Base-by-base conservation (phyloP, 2,888 invertebrate species). In the Melieria omissa region DNA sequence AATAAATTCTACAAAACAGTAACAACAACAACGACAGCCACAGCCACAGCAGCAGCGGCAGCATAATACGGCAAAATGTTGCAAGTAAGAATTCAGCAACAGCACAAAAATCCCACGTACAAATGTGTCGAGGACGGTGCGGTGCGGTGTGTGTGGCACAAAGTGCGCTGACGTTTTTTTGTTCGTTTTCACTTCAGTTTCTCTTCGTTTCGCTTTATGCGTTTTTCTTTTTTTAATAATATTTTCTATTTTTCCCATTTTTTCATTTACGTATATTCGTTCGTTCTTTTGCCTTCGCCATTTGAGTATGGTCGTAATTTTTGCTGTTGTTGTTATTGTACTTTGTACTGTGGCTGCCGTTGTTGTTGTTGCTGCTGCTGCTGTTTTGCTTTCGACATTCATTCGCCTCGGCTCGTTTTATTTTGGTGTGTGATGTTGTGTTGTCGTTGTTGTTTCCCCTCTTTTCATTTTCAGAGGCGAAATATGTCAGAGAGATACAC, bases 401-500 rank as follows among this genome's bases (percentile, higher is more conserved):
- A 55, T 72, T 75, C 68, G 63, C 54, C 55, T 75, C 62, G 49
- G 67, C 57, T 65, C 29, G 70, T 72, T 71, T 68, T 66, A 0
- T 61, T 45, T 57, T 47, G 57, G 52, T 65, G 29, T 29, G 12
- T 70, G 49, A 60, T 71, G 63, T 65, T 65, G 74, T 67, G 72
- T 73, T 62, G 69, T 67, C 72, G 73, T 71, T 71, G 73, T 68
- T 64, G 57, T 69, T 71, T 74, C 74, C 65, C 71, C 75, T 71
- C 67, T 73, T 76, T 73, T 70, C 42, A 72, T 68, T 75, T 74
- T 73, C 66, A 75, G 75, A 76, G 65, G 75, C 77, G 78, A 78
- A 78, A 78, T 79, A 78, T 78, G 78, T 78, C 79, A 79, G 77
- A 74, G 77, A 76, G 76, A 76, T 14, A 29, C 64, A 64, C 64